phyloP scores from a whole-genome alignment of 2,888 invertebrate species.

The Seladonia tumulorum region DNA sequence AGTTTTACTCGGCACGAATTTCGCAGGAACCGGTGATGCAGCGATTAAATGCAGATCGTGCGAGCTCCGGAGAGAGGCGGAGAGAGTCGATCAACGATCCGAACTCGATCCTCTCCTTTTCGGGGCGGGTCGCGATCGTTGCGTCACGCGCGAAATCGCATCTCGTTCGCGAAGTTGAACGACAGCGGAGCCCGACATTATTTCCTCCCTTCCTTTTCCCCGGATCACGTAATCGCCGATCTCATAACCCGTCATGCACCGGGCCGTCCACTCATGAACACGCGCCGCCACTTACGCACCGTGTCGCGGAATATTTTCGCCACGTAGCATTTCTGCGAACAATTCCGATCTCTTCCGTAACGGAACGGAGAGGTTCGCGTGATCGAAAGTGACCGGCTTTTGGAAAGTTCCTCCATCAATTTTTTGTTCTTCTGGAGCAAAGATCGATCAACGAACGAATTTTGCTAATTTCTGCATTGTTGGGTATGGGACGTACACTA shows the following conservation, averaged over 20 bases:
- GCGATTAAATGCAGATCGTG: neutral
- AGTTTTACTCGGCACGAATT: neutral
- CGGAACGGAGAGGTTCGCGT: neutral
- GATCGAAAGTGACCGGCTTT: slow-evolving; percentile 8
- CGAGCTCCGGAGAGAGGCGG: neutral
- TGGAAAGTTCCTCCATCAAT: neutral
- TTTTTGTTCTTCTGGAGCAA: neutral
- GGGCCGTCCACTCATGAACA: slow-evolving; percentile 1
- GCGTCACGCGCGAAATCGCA: slow-evolving; percentile 50
- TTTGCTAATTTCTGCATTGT: neutral
- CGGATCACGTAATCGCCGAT: slow-evolving; percentile 40
- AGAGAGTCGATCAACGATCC: slow-evolving; percentile 3
- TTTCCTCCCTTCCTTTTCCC: neutral
- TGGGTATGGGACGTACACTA: neutral
- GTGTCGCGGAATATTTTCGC: slow-evolving; percentile 8
- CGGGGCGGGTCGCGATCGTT: slow-evolving; percentile 26
- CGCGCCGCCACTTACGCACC: neutral
- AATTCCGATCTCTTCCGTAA: slow-evolving; percentile 2
- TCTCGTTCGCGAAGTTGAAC: slow-evolving; percentile 33
- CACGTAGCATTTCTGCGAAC: neutral
- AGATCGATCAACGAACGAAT: neutral
- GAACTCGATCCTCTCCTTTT: slow-evolving; percentile 23
- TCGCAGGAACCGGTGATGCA: neutral
- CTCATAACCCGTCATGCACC: slow-evolving; percentile 34
- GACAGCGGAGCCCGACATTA: slow-evolving; percentile 13